Percentiles rank a stretch among this genome's conserved stretches.
phyloP scores from a whole-genome alignment of 1,140 invertebrate species.

The Heliconius himera region DNA sequence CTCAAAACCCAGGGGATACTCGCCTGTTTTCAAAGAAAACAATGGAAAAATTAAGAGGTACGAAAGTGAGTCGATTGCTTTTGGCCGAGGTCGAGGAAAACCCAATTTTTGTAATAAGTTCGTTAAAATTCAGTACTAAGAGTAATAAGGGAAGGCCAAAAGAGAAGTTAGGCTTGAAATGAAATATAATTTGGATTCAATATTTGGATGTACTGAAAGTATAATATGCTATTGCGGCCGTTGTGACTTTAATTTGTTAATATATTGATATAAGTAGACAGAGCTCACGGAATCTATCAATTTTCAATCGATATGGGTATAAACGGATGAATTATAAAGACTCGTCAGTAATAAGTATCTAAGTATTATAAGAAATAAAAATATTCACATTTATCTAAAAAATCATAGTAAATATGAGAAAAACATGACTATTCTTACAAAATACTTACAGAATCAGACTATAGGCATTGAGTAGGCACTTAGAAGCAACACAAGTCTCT shows the following conservation, averaged over 20 bases:
- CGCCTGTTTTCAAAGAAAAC: constrained; percentile 23
- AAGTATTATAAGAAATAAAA: too few relatives aligned
- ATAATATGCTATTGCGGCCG: background rate
- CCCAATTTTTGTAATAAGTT: background rate
- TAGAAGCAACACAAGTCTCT: constrained; percentile 12
- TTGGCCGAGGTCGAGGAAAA: background rate
- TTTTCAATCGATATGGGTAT: too few relatives aligned
- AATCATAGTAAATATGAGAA: background rate
- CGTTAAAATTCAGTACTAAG: constrained; percentile 1
- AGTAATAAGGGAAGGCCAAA: background rate
- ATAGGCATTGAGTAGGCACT: constrained; percentile 1
- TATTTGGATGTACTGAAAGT: background rate
- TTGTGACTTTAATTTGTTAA: too few relatives aligned
- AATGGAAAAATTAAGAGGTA: constrained; percentile 17
- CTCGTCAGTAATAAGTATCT: too few relatives aligned
- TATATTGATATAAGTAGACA: too few relatives aligned
- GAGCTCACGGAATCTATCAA: too few relatives aligned
- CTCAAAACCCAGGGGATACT: constrained; percentile 7
- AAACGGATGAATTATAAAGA: too few relatives aligned
- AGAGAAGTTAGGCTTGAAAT: background rate
- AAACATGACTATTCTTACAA: background rate
- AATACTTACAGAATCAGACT: background rate
- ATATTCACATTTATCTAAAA: too few relatives aligned
- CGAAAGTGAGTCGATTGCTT: background rate
- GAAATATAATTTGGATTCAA: background rate